Evolutionary conservation across 2,888 invertebrate genomes (phyloP).

Genomic region (Beris chalybata): DNA sequence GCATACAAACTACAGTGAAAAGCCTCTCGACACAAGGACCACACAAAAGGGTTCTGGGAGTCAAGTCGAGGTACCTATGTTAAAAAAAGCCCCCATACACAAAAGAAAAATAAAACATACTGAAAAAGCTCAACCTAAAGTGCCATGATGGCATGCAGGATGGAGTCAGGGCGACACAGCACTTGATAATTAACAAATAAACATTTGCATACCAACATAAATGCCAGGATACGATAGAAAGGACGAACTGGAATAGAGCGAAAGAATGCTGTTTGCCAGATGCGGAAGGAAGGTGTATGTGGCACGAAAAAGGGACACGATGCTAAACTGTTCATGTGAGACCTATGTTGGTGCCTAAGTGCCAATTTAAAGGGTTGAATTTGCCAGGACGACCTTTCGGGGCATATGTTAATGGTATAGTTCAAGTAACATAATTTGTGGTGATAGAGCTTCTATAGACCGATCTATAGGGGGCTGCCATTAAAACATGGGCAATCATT

Average conservation of each 20-base stretch:
- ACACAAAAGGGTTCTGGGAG: not conserved
- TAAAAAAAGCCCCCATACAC: not conserved
- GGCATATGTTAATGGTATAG: slow-evolving; percentile 24
- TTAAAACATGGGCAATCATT: slow-evolving; percentile 21
- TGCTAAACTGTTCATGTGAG: slow-evolving; percentile 18
- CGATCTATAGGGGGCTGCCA: not conserved
- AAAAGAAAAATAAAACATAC: slow-evolving; percentile 10
- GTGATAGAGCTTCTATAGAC: not conserved
- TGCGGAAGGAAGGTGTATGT: not conserved
- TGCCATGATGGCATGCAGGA: not conserved
- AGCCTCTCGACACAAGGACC: slow-evolving; percentile 9
- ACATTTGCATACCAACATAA: slow-evolving; percentile 24
- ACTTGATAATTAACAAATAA: slow-evolving; percentile 31
- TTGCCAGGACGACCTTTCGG: slow-evolving; percentile 14
- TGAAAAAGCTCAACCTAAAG: not conserved
- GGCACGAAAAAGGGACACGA: not conserved
- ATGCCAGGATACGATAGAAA: not conserved
- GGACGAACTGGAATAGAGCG: not conserved
- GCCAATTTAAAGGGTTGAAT: slow-evolving; percentile 23
- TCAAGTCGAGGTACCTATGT: not conserved
- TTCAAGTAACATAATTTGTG: slow-evolving; percentile 29
- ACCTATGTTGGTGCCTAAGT: slow-evolving; percentile 18
- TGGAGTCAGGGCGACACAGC: slow-evolving; percentile 9
- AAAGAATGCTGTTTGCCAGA: too few species aligned
- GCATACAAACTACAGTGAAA: slow-evolving; percentile 7